Evolutionary conservation across 1,140 invertebrate genomes (phyloP).

Genomic region (Drosophila lini): DNA sequence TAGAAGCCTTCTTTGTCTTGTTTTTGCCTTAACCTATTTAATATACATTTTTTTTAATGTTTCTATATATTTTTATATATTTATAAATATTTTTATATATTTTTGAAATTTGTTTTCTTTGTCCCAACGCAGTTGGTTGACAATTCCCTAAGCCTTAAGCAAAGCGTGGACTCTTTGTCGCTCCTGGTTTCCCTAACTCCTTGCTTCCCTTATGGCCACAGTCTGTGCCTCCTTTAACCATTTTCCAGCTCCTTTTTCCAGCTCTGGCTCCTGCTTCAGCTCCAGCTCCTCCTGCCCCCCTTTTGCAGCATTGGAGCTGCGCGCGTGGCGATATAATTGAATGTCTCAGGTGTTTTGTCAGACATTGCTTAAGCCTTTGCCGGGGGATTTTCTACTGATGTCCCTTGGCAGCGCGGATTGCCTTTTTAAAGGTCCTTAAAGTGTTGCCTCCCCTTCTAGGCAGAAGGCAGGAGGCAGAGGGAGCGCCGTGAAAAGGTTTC

Average conservation of each 20-base stretch:
- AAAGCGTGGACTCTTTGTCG: slow-evolving; percentile 23
- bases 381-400: slow-evolving; percentile 63
- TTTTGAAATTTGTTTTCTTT: slow-evolving; percentile 29
- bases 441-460: slow-evolving; percentile 11
- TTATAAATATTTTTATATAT: neutral
- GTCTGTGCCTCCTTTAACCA: slow-evolving; percentile 14
- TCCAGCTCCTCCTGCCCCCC: neutral
- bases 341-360: slow-evolving; percentile 84
- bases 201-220: neutral
- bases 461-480: neutral
- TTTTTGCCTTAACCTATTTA: neutral
- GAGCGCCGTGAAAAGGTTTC: neutral
- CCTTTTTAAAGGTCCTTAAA: slow-evolving; percentile 75
- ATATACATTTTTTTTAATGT: neutral
- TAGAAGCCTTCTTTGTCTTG: too few relatives aligned
- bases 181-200: slow-evolving; percentile 2
- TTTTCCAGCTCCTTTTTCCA: slow-evolving; percentile 3
- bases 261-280: slow-evolving; percentile 1
- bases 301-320: slow-evolving; percentile 29
- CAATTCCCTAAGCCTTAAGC: slow-evolving; percentile 65
- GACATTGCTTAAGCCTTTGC: slow-evolving; percentile 84
- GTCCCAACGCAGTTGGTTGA: slow-evolving; percentile 45
- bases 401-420: slow-evolving; percentile 31
- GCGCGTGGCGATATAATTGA: slow-evolving; percentile 80
- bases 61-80: neutral